phyloP scores from a whole-genome alignment of 2,113 vertebrate species.

The Prietella phreatophila region DNA sequence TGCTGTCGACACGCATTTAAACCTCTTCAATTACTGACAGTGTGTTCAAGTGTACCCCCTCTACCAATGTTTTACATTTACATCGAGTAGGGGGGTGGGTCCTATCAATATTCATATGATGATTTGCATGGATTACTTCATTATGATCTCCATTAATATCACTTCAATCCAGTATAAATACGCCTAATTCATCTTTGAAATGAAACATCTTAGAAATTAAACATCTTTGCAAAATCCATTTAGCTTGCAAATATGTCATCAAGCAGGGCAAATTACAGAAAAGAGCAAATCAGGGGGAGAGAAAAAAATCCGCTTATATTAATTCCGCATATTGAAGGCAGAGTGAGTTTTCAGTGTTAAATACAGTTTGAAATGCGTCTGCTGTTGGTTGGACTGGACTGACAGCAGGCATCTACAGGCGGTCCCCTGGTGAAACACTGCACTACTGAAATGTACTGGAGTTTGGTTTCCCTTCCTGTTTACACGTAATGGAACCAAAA shows the following conservation, averaged over 20 bases:
- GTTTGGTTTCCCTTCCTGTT: slow-evolving; percentile 65
- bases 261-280: slow-evolving; percentile 51
- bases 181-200: slow-evolving; percentile 45
- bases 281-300: background rate
- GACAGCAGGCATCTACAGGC: slow-evolving; percentile 27
- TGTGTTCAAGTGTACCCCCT: slow-evolving; percentile 51
- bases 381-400: background rate
- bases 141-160: slow-evolving; percentile 52
- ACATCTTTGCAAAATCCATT: slow-evolving; percentile 44
- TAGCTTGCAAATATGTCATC: slow-evolving; percentile 46
- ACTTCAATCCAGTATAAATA: slow-evolving; percentile 55
- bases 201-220: slow-evolving; percentile 39
- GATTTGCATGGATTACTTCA: slow-evolving; percentile 63
- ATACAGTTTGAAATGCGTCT: slow-evolving; percentile 9
- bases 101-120: slow-evolving; percentile 72
- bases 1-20: slow-evolving; percentile 44
- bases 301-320: slow-evolving; percentile 26
- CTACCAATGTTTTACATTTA: slow-evolving; percentile 69
- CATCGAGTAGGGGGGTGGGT: slow-evolving; percentile 66
- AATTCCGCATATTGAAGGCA: slow-evolving; percentile 3
- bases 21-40: slow-evolving; percentile 47
- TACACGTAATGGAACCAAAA: slow-evolving; percentile 51
- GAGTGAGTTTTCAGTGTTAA: background rate
- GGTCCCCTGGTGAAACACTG: slow-evolving; percentile 31
- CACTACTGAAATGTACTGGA: slow-evolving; percentile 30